Evolutionary conservation across 92 coral and sea anemone genomes (phyloP).

Genomic region (Umimayanthus kanabou): DNA sequence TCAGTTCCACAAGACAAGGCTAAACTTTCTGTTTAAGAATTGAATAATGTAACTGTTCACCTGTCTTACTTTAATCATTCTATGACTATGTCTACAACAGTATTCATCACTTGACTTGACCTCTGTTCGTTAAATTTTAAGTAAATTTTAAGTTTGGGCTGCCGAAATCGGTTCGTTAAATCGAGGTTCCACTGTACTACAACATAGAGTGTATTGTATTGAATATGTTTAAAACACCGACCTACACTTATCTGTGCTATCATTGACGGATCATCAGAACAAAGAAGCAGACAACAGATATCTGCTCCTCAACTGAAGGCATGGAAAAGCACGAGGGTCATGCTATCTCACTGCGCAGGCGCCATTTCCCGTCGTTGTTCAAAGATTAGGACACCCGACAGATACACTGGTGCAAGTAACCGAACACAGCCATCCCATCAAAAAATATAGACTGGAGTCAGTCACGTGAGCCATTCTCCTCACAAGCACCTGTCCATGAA

Average conservation of each 20-base stretch:
- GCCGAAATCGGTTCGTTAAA: too few species aligned
- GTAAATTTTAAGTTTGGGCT: too few species aligned
- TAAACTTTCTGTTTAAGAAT: too few species aligned
- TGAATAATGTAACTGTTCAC: too few species aligned
- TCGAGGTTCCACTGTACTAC: too few species aligned
- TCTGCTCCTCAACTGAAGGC: not conserved
- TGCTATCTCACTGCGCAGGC: not conserved
- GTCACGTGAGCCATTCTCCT: not conserved
- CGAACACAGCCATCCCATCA: not conserved
- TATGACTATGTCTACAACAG: too few species aligned
- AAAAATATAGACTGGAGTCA: not conserved
- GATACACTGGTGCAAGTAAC: not conserved
- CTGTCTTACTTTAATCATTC: too few species aligned
- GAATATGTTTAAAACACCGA: not conserved
- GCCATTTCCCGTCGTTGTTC: not conserved
- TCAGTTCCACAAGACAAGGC: too few species aligned
- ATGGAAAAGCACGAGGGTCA: not conserved
- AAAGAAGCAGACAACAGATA: not conserved
- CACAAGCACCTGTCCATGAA: constrained; percentile 1
- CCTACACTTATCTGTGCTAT: not conserved
- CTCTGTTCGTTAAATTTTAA: too few species aligned
- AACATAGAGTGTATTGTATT: not conserved
- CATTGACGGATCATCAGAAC: not conserved
- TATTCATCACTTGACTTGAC: too few species aligned
- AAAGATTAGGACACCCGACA: not conserved